Conservation (phyloP, 1,140 invertebrate species). For the Bombus sibiricus region DNA sequence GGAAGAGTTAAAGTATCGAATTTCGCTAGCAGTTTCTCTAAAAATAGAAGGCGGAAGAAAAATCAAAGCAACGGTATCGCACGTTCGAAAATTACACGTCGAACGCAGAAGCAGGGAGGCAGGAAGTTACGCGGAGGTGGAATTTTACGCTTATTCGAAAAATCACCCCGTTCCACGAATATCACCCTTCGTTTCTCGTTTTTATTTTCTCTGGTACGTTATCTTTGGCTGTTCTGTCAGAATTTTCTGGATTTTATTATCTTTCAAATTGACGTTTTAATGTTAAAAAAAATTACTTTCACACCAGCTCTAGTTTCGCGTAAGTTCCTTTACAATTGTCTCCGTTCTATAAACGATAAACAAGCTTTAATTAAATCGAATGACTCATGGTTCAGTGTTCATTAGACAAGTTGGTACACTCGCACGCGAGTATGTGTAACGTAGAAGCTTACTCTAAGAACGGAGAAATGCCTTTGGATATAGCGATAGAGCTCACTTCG, state of each 20-base stretch:
- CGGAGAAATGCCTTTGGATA: neutral
- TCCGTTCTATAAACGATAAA: constrained; percentile 25
- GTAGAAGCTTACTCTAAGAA: neutral
- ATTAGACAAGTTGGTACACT: constrained; percentile 3
- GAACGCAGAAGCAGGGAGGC: constrained; percentile 15
- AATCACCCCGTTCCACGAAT: neutral
- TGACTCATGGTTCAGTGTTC: constrained; percentile 16
- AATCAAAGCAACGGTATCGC: constrained; percentile 16
- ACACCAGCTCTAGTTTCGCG: neutral
- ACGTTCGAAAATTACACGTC: constrained; percentile 52
- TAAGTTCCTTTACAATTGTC: neutral
- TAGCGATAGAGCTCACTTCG: neutral
- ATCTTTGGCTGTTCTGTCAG: too few relatives aligned
- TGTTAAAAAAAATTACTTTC: neutral
- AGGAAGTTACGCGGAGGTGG: constrained; percentile 28
- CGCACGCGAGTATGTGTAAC: neutral
- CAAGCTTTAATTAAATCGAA: constrained; percentile 37
- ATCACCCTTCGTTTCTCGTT: neutral
- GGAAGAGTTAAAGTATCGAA: neutral
- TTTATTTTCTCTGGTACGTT: neutral
- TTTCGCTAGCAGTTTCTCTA: too few relatives aligned
- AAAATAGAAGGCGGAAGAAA: neutral
- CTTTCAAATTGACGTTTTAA: neutral
- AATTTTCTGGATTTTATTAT: neutral
- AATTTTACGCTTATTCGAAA: constrained; percentile 31